Percentiles rank a stretch among this genome's conserved stretches.
Conservation (phyloP, 2,113 vertebrate species). For the Microtus richardsoni region DNA sequence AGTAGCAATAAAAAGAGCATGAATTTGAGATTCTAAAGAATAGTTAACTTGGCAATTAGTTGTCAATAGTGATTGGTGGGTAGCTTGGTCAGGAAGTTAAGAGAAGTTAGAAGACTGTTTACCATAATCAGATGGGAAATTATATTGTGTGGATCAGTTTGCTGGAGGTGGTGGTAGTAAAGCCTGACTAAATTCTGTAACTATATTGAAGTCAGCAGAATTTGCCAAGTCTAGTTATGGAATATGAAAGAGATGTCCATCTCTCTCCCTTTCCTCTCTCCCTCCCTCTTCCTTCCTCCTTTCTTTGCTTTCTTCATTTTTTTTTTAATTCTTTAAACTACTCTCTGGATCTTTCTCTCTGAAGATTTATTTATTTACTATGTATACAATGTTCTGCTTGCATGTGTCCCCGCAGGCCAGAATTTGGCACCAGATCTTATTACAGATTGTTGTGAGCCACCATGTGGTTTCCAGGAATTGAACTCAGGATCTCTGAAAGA, state of each 20-base stretch:
- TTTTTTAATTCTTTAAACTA: too few species aligned
- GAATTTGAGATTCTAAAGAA: slow-evolving; percentile 41
- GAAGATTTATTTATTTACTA: too few species aligned
- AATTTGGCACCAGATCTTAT: too few species aligned
- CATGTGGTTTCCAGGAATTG: too few species aligned
- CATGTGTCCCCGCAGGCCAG: too few species aligned
- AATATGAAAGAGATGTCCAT: neutral
- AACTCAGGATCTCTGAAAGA: too few species aligned
- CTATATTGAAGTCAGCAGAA: slow-evolving; percentile 38
- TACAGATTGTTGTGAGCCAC: too few species aligned
- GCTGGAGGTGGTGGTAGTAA: slow-evolving; percentile 4
- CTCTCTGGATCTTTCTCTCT: too few species aligned
- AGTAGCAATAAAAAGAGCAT: neutral
- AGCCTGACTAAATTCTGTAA: slow-evolving; percentile 29
- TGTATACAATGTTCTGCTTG: too few species aligned
- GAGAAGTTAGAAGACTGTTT: neutral
- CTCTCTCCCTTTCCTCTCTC: neutral
- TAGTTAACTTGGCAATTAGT: slow-evolving; percentile 28
- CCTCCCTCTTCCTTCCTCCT: too few species aligned
- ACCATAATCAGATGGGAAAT: neutral
- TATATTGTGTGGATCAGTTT: neutral
- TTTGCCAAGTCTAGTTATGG: slow-evolving; percentile 24
- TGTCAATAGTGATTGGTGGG: slow-evolving; percentile 44
- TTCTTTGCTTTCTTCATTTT: too few species aligned
- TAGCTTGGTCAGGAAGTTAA: neutral